Evolutionary conservation across 2,113 vertebrate genomes (phyloP).

Genomic region (Xiphorhynchus elegans): DNA sequence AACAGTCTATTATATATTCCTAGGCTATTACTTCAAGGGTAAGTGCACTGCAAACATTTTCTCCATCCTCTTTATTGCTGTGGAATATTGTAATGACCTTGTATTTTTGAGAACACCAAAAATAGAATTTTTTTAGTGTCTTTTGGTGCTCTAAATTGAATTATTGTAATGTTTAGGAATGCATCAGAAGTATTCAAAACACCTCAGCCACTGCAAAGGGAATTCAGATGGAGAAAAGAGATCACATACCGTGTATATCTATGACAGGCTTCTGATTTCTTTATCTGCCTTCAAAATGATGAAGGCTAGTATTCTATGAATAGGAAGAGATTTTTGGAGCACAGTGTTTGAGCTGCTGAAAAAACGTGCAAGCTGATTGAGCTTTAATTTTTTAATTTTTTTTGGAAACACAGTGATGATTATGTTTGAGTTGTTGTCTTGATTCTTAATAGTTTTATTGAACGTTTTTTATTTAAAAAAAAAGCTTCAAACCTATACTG

Average conservation of each 20-base stretch:
- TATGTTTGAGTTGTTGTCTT: background rate
- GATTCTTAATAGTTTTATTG: background rate
- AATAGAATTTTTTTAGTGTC: background rate
- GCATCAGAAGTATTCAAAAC: background rate
- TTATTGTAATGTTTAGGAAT: background rate
- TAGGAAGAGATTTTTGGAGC: background rate
- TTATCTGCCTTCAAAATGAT: background rate
- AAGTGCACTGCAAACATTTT: background rate
- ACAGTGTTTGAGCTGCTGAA: background rate
- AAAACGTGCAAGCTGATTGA: background rate
- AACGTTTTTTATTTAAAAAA: background rate
- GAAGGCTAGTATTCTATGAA: background rate
- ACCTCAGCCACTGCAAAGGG: background rate
- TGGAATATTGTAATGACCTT: background rate
- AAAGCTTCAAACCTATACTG: background rate
- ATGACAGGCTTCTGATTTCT: background rate
- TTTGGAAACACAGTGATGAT: background rate
- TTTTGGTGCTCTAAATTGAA: background rate
- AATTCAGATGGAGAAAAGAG: background rate
- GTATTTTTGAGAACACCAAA: fast-evolving
- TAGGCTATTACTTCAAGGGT: background rate
- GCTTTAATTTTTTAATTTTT: background rate
- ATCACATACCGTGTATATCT: background rate
- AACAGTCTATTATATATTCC: background rate
- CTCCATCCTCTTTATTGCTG: background rate